Conservation (phyloP, 2,113 vertebrate genomes). For the Uria lomvia region DNA sequence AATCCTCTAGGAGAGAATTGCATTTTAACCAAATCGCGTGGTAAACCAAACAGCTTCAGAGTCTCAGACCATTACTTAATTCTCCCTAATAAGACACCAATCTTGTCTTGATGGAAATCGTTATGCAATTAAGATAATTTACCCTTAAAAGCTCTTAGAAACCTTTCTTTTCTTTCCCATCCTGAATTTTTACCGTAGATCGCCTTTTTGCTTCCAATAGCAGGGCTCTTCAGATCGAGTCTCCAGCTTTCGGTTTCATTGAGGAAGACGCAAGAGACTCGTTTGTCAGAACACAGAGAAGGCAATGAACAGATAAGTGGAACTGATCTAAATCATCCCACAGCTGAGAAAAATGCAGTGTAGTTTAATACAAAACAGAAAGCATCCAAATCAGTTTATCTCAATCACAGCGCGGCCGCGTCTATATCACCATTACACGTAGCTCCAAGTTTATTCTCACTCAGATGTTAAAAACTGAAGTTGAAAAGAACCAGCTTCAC, state of each 20-base stretch:
- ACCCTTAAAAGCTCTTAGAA: not conserved
- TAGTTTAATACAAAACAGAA: not conserved
- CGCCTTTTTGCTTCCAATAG: not conserved
- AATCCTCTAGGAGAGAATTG: not conserved
- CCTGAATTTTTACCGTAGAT: not conserved
- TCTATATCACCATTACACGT: not conserved
- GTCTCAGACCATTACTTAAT: not conserved
- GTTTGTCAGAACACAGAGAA: conserved; percentile 13
- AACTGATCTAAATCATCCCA: not conserved
- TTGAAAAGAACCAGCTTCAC: not conserved
- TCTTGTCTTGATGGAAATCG: not conserved
- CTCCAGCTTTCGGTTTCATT: not conserved
- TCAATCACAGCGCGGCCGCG: not conserved
- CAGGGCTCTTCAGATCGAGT: not conserved
- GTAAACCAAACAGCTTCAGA: not conserved
- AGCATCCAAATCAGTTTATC: not conserved
- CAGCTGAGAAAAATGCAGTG: not conserved
- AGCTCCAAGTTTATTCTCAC: not conserved
- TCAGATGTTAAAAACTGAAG: not conserved
- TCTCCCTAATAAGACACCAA: not conserved
- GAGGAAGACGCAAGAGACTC: not conserved
- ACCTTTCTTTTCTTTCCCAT: not conserved
- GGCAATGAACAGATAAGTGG: not conserved
- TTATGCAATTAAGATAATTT: not conserved
- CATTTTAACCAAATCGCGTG: not conserved